Percentiles rank a stretch among this genome's conserved stretches.
These are phyloP conservation scores for Prionchulus punctatus DNA, from an alignment of 2,888 invertebrate genomes.

Conservation along the genomic window DNA sequence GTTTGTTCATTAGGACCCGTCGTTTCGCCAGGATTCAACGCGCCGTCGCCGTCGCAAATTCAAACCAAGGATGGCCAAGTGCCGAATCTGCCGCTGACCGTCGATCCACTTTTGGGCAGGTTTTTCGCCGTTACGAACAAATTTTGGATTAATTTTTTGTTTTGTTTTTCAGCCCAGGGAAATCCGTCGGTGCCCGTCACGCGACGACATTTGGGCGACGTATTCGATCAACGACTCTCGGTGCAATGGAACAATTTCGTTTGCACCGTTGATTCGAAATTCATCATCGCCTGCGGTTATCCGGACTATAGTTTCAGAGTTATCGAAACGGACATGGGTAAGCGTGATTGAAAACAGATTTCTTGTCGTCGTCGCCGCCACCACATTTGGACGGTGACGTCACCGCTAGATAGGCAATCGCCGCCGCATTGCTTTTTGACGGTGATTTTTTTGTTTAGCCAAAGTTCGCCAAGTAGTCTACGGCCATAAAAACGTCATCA, in stretches of 20 bases:
- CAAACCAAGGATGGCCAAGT: constrained; percentile 19
- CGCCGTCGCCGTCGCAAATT: not conserved
- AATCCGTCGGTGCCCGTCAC: constrained; percentile 39
- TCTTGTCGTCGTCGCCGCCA: too few species aligned
- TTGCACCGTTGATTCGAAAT: constrained; percentile 87
- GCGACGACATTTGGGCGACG: constrained; percentile 81
- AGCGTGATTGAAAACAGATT: too few species aligned
- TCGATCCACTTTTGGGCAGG: constrained; percentile 81
- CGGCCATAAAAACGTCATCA: constrained; percentile 96
- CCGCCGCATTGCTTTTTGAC: too few species aligned
- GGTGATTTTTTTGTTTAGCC: constrained; percentile 44
- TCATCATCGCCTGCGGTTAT: constrained; percentile 92
- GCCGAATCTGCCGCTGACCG: constrained; percentile 68
- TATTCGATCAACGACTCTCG: constrained; percentile 88
- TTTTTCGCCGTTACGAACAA: not conserved
- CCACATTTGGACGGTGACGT: too few species aligned
- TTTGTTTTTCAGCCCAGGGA: constrained; percentile 20
- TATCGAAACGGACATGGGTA: constrained; percentile 64
- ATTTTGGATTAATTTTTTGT: not conserved
- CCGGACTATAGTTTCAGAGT: constrained; percentile 99
- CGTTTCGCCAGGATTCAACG: not conserved
- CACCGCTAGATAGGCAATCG: too few species aligned
- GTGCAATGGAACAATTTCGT: constrained; percentile 89
- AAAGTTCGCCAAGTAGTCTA: constrained; percentile 96
- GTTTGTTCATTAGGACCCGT: not conserved